Base-by-base conservation (phyloP, 2,888 invertebrate genomes). In the Pseudolycoriella hygida region DNA sequence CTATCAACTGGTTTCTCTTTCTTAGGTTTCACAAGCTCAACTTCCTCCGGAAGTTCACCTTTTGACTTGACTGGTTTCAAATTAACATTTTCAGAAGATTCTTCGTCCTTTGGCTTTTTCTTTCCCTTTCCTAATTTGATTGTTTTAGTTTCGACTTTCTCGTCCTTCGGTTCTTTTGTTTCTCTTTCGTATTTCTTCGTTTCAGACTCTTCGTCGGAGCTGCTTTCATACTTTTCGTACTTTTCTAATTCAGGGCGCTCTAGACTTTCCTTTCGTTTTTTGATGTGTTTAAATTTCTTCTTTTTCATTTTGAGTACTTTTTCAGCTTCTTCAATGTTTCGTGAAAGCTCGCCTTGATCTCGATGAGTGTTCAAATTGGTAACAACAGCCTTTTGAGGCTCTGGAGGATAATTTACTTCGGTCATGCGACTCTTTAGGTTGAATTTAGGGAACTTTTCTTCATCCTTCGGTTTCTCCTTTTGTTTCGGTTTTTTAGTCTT, bases 371-470 rank as follows among this genome's bases (percentile, higher is more conserved):
- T 72, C 46, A 80, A 62, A 41, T 64, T 59, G 3, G 66, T 69
- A 3, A 78, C 56, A 19, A 67, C 56, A 1, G 73, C 73, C 47
- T 67, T 64, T 40, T 72, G 59, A 34, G 69, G 60, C 48, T 69
- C 62, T 3, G 80, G 74, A 12, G 80, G 76, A 68, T 75, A 82
- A 49, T 77, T 76, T 42, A 64, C 60, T 52, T 70, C 70, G 38
- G 65, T 69, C n/a, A 84, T 78, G 51, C 78, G 70, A 58, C 83
- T 83, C 55, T 79, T 80, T 1, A 85, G 62, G 55, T 77, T 69
- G 15, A 43, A 31, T 44, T 80, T 68, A 59, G 77, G 80, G 46
- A 82, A 61, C 52, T 73, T 72, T 10, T 71, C 68, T 50, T 69
- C 64, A 10, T 63, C 60, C 17, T 64, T 54, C 2, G 71, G 65